Percentiles rank a stretch among this genome's conserved stretches.
Evolutionary conservation across 92 coral and sea anemone genomes (phyloP).

Genomic region (Anthopleura xanthogrammica): DNA sequence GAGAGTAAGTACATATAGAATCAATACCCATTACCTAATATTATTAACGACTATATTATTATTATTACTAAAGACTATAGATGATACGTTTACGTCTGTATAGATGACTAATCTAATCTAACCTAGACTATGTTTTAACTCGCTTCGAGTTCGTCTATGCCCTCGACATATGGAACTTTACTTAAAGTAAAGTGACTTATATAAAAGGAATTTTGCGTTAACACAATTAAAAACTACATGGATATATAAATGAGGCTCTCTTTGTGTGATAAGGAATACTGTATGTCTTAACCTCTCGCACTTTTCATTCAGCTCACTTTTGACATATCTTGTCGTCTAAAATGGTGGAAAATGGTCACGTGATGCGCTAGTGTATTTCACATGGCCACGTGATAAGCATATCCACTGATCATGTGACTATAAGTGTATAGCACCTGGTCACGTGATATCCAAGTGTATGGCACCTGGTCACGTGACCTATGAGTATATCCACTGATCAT

Average conservation of each 20-base stretch:
- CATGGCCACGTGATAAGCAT: background rate
- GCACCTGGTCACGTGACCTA: no score
- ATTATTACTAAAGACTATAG: background rate
- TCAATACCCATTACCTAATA: background rate
- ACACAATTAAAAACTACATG: background rate
- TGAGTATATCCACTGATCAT: no score
- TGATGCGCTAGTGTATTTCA: background rate
- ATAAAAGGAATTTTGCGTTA: constrained; percentile 3
- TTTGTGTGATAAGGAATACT: background rate
- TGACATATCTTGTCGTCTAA: background rate
- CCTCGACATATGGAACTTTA: constrained; percentile 20
- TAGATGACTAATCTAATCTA: constrained; percentile 21
- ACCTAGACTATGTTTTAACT: constrained; percentile 19
- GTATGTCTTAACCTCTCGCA: background rate
- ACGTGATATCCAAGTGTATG: no score
- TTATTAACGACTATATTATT: background rate
- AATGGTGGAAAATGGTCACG: background rate
- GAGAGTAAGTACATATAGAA: background rate
- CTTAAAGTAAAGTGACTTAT: constrained; percentile 24
- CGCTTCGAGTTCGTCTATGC: constrained; percentile 24
- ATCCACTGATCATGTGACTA: background rate
- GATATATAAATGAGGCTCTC: background rate
- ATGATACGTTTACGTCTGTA: constrained; percentile 18
- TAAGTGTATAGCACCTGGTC: no score
- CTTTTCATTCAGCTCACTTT: background rate